Evolutionary conservation across 2,797 vertebrate species (phyloP).

Genomic region (Lacerta agilis): DNA sequence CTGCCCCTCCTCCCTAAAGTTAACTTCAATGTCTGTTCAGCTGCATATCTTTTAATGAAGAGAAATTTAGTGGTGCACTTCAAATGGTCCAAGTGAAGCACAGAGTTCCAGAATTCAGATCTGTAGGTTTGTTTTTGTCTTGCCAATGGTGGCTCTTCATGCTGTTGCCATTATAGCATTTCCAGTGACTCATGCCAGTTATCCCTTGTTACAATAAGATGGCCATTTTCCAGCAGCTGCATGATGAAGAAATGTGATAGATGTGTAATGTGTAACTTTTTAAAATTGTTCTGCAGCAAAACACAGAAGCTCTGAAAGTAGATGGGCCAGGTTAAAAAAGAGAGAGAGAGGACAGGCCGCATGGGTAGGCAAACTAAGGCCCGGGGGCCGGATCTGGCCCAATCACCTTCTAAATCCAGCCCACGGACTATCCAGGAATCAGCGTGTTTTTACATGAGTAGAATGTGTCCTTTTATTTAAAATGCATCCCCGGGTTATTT

Average conservation of each 20-base stretch:
- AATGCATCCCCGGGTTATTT: too few species aligned
- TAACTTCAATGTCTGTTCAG: constrained; percentile 48
- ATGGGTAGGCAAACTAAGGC: too few species aligned
- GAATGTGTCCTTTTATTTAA: too few species aligned
- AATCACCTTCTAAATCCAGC: too few species aligned
- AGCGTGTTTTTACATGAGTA: too few species aligned
- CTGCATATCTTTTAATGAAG: constrained; percentile 10
- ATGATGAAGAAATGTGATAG: neutral
- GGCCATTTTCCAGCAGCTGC: too few species aligned
- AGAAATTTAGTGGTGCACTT: neutral
- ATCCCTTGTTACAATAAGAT: too few species aligned
- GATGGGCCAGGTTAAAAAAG: too few species aligned
- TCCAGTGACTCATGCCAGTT: neutral
- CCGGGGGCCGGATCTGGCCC: too few species aligned
- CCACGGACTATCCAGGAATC: fast-evolving
- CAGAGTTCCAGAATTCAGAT: neutral
- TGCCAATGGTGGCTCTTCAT: neutral
- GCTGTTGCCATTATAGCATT: neutral
- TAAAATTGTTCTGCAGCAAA: neutral
- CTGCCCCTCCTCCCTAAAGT: constrained; percentile 4
- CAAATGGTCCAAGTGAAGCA: neutral
- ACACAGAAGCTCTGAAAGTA: neutral
- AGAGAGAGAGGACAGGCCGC: too few species aligned
- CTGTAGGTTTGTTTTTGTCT: neutral
- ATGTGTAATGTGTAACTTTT: neutral